A percentile compares a stretch with the other conserved stretches of the same genome.
These are phyloP conservation scores for Athrips mouffetella DNA, from an alignment of 2,888 invertebrate genomes.

Conservation along the genomic window DNA sequence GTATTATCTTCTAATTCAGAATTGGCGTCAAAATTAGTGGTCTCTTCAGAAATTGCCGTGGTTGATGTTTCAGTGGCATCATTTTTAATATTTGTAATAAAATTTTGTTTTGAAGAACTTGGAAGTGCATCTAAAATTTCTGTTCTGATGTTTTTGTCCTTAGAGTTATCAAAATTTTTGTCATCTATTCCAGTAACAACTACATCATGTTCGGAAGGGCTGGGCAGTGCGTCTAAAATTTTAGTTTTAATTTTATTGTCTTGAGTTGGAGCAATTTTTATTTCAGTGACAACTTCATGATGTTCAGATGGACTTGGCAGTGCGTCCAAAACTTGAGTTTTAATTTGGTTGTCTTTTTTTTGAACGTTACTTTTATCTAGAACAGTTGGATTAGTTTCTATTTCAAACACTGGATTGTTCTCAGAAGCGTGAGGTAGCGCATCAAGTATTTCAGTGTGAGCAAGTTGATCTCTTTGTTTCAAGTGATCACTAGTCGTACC, in stretches of 20 bases:
- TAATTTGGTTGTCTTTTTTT: no score
- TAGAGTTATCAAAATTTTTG: background rate
- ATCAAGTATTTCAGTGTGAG: slow-evolving; percentile 28
- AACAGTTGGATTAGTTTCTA: no score
- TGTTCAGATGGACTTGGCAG: no score
- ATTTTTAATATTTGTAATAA: background rate
- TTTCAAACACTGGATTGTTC: background rate
- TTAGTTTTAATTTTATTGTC: no score
- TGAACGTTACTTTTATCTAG: no score
- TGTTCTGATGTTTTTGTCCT: slow-evolving; percentile 15
- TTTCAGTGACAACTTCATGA: no score
- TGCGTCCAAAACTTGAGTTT: no score
- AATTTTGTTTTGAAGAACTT: slow-evolving; percentile 24
- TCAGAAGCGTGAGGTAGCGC: slow-evolving; percentile 21
- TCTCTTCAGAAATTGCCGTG: background rate
- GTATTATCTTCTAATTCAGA: no score
- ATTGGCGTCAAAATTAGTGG: background rate
- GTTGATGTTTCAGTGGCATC: background rate
- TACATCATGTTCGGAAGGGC: no score
- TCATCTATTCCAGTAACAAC: background rate
- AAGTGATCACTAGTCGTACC: background rate
- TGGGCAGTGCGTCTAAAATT: no score
- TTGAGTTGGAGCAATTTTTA: no score
- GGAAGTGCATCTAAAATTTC: slow-evolving; percentile 29
- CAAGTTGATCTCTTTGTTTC: background rate